Percentiles rank a stretch among this genome's conserved stretches.
Conservation (phyloP, 2,113 vertebrate species). For the Pituophis catenifer region DNA sequence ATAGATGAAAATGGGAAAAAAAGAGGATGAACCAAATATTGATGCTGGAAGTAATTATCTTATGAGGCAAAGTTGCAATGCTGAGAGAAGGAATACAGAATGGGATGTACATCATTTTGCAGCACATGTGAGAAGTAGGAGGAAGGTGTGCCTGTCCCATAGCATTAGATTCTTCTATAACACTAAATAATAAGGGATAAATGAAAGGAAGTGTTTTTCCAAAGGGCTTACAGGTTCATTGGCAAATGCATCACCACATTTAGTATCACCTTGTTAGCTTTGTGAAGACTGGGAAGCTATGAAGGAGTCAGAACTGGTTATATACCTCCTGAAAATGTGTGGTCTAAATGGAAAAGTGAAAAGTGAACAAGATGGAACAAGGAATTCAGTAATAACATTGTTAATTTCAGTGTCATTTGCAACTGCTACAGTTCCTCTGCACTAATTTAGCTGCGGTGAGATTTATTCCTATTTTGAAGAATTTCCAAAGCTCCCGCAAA, state of each 20-base stretch:
- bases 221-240: not conserved
- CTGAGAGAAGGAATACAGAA: not conserved
- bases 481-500: conserved; percentile 14
- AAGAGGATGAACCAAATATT: not conserved
- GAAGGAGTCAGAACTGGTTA: not conserved
- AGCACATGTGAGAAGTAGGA: not conserved
- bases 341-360: not conserved
- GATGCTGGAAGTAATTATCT: not conserved
- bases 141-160: not conserved
- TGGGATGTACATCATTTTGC: not conserved
- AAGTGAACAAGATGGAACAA: not conserved
- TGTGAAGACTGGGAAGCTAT: not conserved
- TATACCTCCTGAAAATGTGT: not conserved
- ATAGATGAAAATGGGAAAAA: not conserved
- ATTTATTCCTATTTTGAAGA: conserved; percentile 34
- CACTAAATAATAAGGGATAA: not conserved
- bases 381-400: not conserved
- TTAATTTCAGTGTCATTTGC: not conserved
- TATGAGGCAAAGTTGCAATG: not conserved
- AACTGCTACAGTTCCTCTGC: not conserved
- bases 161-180: not conserved
- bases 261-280: not conserved
- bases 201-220: not conserved
- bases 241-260: not conserved
- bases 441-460: conserved; percentile 39